These are phyloP conservation scores for Leptura quadrifasciata DNA, from an alignment of 2,888 invertebrate genomes.

Conservation along the genomic window DNA sequence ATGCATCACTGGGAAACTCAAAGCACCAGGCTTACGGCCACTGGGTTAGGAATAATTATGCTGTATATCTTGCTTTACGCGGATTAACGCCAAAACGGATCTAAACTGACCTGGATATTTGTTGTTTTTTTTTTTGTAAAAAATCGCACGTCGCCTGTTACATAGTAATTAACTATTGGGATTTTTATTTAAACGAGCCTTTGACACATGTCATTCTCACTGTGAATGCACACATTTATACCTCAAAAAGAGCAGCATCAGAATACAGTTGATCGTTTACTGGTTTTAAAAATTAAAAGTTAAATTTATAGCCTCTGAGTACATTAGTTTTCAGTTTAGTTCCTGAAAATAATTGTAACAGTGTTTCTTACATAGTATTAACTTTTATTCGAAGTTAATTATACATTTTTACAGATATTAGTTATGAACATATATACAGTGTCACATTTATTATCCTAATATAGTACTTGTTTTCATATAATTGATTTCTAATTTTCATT, in stretches of 20 bases:
- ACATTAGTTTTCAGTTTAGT: too few species aligned
- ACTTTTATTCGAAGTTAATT: too few species aligned
- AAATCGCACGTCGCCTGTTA: slow-evolving; percentile 32
- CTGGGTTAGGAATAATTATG: slow-evolving; percentile 70
- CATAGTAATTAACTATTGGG: slow-evolving; percentile 29
- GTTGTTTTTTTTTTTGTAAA: slow-evolving; percentile 49
- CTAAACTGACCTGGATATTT: slow-evolving; percentile 58
- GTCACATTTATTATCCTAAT: too few species aligned
- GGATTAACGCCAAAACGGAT: slow-evolving; percentile 67
- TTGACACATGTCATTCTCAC: background rate
- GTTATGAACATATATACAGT: too few species aligned
- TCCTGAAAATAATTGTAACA: too few species aligned
- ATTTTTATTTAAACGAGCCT: background rate
- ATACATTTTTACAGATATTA: too few species aligned
- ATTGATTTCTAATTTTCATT: too few species aligned
- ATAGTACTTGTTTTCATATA: too few species aligned
- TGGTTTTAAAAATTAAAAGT: too few species aligned
- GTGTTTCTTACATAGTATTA: too few species aligned
- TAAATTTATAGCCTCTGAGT: too few species aligned
- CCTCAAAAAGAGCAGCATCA: background rate
- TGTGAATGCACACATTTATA: background rate
- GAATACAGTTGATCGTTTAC: too few species aligned
- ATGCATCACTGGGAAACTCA: slow-evolving; percentile 68
- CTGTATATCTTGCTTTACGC: slow-evolving; percentile 71
- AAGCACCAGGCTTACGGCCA: slow-evolving; percentile 67